Conservation (phyloP, 2,113 vertebrate species). For the Mesocricetus auratus region DNA sequence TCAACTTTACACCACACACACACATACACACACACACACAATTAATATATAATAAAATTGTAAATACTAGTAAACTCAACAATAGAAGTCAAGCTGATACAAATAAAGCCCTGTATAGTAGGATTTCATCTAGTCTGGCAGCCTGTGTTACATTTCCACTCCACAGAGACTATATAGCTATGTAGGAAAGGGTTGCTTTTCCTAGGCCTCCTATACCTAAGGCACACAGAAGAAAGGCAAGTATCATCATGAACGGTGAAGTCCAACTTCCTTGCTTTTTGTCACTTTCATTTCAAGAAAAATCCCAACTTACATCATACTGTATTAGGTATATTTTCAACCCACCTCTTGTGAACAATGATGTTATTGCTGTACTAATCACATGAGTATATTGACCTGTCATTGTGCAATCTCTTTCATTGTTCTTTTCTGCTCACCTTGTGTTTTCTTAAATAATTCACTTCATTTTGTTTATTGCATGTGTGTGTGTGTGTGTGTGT, state of each 20-base stretch:
- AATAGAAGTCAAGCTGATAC: background rate
- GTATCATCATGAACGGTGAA: background rate
- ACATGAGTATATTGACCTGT: background rate
- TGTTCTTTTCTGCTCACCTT: background rate
- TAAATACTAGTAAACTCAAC: background rate
- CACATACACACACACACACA: background rate
- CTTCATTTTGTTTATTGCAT: background rate
- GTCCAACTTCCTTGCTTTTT: background rate
- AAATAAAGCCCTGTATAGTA: background rate
- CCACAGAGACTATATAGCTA: background rate
- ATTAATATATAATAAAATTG: background rate
- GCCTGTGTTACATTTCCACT: background rate
- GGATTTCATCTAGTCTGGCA: background rate
- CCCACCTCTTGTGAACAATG: background rate
- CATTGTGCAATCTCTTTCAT: background rate
- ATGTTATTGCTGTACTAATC: background rate
- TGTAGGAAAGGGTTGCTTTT: background rate
- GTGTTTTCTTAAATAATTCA: background rate
- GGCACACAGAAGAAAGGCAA: constrained; percentile 17
- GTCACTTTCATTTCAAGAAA: constrained; percentile 16
- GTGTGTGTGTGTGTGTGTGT: background rate
- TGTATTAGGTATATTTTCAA: background rate
- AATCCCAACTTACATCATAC: constrained; percentile 8
- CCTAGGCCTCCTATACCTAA: background rate
- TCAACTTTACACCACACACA: background rate